Percentiles rank a stretch among this genome's conserved stretches.
phyloP scores from a whole-genome alignment of 1,140 invertebrate genomes.

The Aphelenchoides avenae region DNA sequence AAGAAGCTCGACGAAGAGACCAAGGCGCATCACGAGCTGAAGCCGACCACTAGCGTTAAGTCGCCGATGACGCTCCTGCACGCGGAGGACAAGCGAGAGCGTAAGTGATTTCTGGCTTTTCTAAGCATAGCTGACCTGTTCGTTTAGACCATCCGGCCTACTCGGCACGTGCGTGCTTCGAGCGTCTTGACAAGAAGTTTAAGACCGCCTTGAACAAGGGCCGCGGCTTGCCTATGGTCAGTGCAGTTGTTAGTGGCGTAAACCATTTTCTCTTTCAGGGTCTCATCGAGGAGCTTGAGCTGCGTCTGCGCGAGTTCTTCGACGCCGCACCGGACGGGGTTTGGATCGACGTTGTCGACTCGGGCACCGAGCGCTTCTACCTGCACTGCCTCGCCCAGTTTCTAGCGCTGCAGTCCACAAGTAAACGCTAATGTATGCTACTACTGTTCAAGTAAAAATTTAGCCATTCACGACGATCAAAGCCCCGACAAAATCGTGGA shows the following conservation, averaged over 20 bases:
- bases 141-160: slow-evolving; percentile 44
- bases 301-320: slow-evolving; percentile 47
- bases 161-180: slow-evolving; percentile 45
- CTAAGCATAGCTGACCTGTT: slow-evolving; percentile 12
- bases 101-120: slow-evolving; percentile 6
- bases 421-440: slow-evolving; percentile 6
- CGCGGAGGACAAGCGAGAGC: slow-evolving; percentile 9
- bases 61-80: slow-evolving; percentile 21
- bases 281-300: slow-evolving; percentile 41
- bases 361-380: slow-evolving; percentile 36
- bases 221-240: slow-evolving; percentile 25
- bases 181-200: slow-evolving; percentile 40
- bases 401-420: slow-evolving; percentile 30
- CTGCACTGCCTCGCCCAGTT: slow-evolving; percentile 47
- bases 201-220: slow-evolving; percentile 29
- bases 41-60: slow-evolving; percentile 1
- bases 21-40: slow-evolving; percentile 1
- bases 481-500: slow-evolving; percentile 12
- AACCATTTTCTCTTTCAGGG: slow-evolving; percentile 21
- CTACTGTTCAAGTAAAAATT: background rate
- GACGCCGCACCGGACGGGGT: slow-evolving; percentile 27
- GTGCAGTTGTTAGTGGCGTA: background rate
- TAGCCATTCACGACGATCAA: background rate
- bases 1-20: slow-evolving; percentile 26
- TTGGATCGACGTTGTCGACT: slow-evolving; percentile 33